Conservation (phyloP, 2,888 invertebrate genomes). For the Chalcis sispes region DNA sequence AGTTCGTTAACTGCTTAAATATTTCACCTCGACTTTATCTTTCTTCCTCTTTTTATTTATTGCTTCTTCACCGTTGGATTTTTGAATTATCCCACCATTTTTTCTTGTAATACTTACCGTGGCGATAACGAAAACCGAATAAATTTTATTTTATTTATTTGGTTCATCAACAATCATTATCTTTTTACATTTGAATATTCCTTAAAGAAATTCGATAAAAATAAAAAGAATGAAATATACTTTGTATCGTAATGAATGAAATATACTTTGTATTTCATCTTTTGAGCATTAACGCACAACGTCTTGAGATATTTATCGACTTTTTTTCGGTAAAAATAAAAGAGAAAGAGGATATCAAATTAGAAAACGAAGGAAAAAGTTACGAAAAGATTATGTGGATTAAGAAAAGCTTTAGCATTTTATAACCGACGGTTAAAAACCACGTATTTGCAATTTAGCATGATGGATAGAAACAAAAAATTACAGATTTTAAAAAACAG, state of each 20-base stretch:
- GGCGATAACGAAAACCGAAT: no score
- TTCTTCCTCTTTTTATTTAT: not conserved
- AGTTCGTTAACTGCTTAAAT: constrained; percentile 43
- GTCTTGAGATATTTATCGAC: constrained; percentile 31
- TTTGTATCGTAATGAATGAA: no score
- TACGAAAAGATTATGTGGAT: no score
- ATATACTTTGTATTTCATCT: no score
- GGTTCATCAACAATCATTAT: not conserved
- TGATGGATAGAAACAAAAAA: constrained; percentile 14
- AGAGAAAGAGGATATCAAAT: not conserved
- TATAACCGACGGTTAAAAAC: constrained; percentile 27
- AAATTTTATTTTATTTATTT: not conserved
- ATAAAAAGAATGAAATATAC: no score
- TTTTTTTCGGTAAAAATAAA: no score
- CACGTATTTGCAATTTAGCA: not conserved
- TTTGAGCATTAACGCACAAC: constrained; percentile 5
- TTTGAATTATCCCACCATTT: no score
- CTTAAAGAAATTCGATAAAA: no score
- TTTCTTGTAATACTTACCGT: no score
- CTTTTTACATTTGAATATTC: no score
- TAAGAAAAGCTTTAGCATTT: constrained; percentile 31
- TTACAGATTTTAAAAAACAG: constrained; percentile 13
- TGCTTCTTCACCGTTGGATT: not conserved
- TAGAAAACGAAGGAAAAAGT: not conserved
- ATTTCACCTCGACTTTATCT: constrained; percentile 27